These are phyloP conservation scores for Anabacerthia variegaticeps DNA, from an alignment of 2,797 vertebrate species.

Conservation along the genomic window DNA sequence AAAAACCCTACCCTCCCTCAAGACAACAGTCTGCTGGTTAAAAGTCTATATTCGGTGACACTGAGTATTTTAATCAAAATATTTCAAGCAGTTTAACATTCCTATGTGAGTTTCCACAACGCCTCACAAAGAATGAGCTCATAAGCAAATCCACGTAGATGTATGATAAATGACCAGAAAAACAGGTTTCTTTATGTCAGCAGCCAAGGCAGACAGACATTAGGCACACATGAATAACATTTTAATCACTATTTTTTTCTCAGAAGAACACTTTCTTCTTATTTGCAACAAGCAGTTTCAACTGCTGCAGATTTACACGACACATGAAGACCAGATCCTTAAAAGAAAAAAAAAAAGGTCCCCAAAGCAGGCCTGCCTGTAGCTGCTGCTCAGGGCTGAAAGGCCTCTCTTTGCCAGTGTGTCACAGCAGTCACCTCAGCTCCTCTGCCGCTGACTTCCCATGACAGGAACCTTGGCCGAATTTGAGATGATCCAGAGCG, in stretches of 20 bases:
- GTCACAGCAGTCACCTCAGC: background rate
- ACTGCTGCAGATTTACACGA: slow-evolving; percentile 48
- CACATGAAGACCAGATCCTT: background rate
- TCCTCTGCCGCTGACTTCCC: background rate
- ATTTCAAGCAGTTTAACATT: slow-evolving; percentile 76
- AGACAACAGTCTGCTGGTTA: slow-evolving; percentile 37
- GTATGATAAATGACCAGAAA: slow-evolving; percentile 77
- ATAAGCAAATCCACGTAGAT: slow-evolving; percentile 74
- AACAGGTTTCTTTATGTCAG: slow-evolving; percentile 74
- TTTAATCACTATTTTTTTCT: slow-evolving; percentile 54
- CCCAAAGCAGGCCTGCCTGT: background rate
- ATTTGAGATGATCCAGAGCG: background rate
- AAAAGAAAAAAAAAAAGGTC: background rate
- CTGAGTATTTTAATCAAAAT: slow-evolving; percentile 73
- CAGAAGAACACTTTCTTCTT: slow-evolving; percentile 51
- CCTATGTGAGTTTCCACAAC: slow-evolving; percentile 70
- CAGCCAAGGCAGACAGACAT: slow-evolving; percentile 57
- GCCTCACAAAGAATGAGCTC: slow-evolving; percentile 68
- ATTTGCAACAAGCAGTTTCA: slow-evolving; percentile 49
- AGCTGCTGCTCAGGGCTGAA: background rate
- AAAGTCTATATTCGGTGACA: slow-evolving; percentile 39
- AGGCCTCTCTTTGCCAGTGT: background rate
- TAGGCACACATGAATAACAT: slow-evolving; percentile 59
- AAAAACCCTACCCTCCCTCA: background rate
- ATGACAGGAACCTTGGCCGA: background rate